Conservation (phyloP, 2,888 invertebrate genomes). For the Neuroscelio doddi region DNA sequence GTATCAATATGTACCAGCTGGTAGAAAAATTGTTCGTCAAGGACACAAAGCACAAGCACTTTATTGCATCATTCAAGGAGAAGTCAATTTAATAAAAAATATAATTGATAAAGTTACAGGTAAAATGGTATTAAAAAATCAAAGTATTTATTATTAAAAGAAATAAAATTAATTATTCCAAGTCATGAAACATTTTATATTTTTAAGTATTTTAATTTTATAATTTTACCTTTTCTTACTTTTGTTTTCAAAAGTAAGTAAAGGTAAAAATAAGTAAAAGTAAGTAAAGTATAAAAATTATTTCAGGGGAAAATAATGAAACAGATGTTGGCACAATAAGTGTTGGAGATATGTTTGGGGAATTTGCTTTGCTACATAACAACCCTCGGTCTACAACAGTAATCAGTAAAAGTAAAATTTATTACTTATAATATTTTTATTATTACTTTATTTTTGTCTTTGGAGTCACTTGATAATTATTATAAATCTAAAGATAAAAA, state of each 20-base stretch:
- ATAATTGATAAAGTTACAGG: conserved; percentile 73
- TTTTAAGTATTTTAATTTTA: not conserved
- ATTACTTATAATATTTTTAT: not conserved
- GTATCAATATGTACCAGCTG: conserved; percentile 77
- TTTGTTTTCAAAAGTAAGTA: too few relatives aligned
- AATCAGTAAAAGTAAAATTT: conserved; percentile 67
- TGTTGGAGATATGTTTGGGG: conserved; percentile 79
- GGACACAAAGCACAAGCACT: conserved; percentile 76
- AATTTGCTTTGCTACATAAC: conserved; percentile 78
- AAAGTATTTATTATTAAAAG: too few relatives aligned
- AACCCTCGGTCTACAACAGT: conserved; percentile 78
- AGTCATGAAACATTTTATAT: too few relatives aligned
- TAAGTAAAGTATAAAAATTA: too few relatives aligned
- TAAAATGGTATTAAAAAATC: conserved; percentile 19
- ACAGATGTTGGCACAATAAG: conserved; percentile 74
- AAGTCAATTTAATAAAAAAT: conserved; percentile 74
- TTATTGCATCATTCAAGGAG: conserved; percentile 79
- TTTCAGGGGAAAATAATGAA: conserved; percentile 56
- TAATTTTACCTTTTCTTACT: too few relatives aligned
- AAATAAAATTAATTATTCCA: too few relatives aligned
- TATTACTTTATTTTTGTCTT: not conserved
- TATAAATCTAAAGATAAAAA: conserved; percentile 74
- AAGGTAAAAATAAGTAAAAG: too few relatives aligned
- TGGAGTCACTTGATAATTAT: conserved; percentile 78
- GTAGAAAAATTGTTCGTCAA: conserved; percentile 77